Evolutionary conservation across 2,113 vertebrate genomes (phyloP).

Genomic region (Capreolus pygargus): DNA sequence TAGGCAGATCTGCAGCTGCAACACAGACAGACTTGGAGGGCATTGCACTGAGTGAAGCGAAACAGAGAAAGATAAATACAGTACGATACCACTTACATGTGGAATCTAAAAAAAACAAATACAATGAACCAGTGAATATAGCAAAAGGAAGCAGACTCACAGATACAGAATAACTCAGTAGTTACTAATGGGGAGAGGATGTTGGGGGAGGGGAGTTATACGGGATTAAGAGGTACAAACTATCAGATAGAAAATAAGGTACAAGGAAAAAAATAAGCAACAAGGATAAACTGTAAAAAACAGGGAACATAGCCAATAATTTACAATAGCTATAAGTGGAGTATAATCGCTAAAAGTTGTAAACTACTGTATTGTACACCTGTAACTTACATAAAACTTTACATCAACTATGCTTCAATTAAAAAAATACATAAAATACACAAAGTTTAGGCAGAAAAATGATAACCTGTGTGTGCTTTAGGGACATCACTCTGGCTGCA

Average conservation of each 20-base stretch:
- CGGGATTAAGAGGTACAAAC: not conserved
- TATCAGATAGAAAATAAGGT: not conserved
- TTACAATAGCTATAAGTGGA: not conserved
- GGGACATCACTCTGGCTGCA: not conserved
- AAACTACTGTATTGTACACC: not conserved
- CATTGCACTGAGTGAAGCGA: not conserved
- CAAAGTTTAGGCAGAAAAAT: not conserved
- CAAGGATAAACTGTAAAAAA: not conserved
- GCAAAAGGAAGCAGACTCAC: not conserved
- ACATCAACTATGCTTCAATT: not conserved
- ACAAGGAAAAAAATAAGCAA: not conserved
- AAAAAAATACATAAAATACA: not conserved
- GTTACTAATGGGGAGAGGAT: not conserved
- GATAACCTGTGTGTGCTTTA: not conserved
- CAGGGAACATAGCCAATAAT: not conserved
- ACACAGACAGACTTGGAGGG: not conserved
- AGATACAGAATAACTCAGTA: not conserved
- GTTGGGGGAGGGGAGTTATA: not conserved
- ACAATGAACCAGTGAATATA: not conserved
- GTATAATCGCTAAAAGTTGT: not conserved
- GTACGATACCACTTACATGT: not conserved
- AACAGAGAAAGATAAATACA: not conserved
- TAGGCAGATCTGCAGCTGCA: not conserved
- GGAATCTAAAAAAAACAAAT: not conserved
- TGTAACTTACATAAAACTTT: not conserved